phyloP scores from a whole-genome alignment of 1,140 invertebrate species.

The Drosophila cardini region DNA sequence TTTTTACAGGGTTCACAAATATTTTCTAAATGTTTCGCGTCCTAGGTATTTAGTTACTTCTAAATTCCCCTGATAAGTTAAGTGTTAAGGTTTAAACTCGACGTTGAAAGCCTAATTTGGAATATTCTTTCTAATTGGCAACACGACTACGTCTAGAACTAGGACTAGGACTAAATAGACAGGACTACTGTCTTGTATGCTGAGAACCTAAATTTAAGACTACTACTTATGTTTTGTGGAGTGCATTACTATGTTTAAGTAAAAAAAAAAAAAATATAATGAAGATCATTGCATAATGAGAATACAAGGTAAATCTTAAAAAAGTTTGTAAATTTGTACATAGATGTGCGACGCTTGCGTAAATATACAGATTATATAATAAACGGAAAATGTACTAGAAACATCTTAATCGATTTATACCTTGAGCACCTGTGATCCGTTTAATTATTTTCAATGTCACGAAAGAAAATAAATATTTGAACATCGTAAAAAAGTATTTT shows the following conservation, averaged over 20 bases:
- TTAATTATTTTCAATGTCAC: slow-evolving; percentile 53
- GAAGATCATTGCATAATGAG: slow-evolving; percentile 1
- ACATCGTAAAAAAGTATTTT: slow-evolving; percentile 22
- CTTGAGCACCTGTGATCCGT: slow-evolving; percentile 90
- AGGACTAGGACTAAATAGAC: too few species aligned
- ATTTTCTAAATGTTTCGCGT: too few species aligned
- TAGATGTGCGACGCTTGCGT: slow-evolving; percentile 23
- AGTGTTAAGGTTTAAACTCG: too few species aligned
- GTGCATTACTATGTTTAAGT: slow-evolving; percentile 10
- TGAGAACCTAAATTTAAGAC: not conserved
- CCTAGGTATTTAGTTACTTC: too few species aligned
- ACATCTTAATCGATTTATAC: slow-evolving; percentile 85
- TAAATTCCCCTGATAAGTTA: too few species aligned
- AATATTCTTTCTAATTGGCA: too few species aligned
- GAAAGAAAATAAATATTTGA: slow-evolving; percentile 50
- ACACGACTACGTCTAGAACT: too few species aligned
- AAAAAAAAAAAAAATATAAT: slow-evolving; percentile 10
- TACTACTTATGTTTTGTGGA: slow-evolving; percentile 1
- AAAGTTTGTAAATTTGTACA: slow-evolving; percentile 27
- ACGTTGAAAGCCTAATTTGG: too few species aligned
- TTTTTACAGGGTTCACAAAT: too few species aligned
- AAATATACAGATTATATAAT: slow-evolving; percentile 14
- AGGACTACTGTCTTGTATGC: too few species aligned
- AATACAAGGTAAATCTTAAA: slow-evolving; percentile 4
- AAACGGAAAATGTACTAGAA: slow-evolving; percentile 31